Base-by-base conservation (phyloP, 2,888 invertebrate species). In the Sminthurinus aureus region DNA sequence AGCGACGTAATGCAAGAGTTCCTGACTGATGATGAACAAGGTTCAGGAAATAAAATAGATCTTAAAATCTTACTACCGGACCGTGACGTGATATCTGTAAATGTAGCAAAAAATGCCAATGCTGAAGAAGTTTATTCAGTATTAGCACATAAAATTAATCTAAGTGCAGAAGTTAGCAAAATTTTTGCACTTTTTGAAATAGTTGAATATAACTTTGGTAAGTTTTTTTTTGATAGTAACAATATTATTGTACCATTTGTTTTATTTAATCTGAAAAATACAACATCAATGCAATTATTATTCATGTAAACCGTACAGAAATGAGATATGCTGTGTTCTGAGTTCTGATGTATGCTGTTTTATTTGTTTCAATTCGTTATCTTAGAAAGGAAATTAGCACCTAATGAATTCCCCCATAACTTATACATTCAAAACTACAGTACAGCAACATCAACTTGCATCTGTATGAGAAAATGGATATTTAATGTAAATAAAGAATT, bases 391-490 rank as follows among this genome's bases (percentile, higher is more conserved):
- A 98, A 98, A 91, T 92, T 99, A 85, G 96, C 96, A 89, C 94
- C 96, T 0, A 94, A 95, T 90, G 99, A 99, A 92, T 96, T 96
- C 89, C 99, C 99, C 0, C 99, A 99, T 92, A 96, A 97, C 89
- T 92, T 99, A 87, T 99, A 99, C 92, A 98, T 99, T 89, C 98
- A 99, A 92, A 99, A 99, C 92, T 99, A 99, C 90, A 97, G 97
- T 87, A 99, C 99, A 15, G 98, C 99, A 64, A 97, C 97, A 66
- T 96, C 96, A 88, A 97, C 97, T 77, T 99, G 99, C 90, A 93
- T 99, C 75, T 93, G 95, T 85, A 92, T 99, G 75, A 93, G 96
- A 85, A 95, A 95, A 90, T 97, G 97, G 97, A 91, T 97, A 85
- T 97, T 97, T 91, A 93, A 94, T 71, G 91, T 95, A 73, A 91